phyloP scores from a whole-genome alignment of 2,888 invertebrate genomes.

The Idaea aversata region DNA sequence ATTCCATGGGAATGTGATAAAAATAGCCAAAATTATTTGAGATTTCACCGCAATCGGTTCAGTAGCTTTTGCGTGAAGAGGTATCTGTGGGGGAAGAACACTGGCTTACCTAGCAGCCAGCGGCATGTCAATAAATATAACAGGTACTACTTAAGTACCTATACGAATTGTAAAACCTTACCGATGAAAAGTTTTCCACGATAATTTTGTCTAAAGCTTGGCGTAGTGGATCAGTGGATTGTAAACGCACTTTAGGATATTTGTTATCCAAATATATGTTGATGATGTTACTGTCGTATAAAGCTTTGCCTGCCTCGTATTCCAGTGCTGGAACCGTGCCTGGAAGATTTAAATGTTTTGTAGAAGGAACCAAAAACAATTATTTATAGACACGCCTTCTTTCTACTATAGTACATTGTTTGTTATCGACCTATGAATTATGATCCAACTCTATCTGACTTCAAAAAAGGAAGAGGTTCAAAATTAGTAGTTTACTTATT shows the following conservation, averaged over 20 bases:
- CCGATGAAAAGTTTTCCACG: slow-evolving; percentile 82
- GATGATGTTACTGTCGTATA: slow-evolving; percentile 90
- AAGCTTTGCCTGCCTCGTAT: slow-evolving; percentile 82
- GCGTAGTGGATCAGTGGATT: slow-evolving; percentile 83
- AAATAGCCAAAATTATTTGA: too few relatives aligned
- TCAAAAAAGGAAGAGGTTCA: too few relatives aligned
- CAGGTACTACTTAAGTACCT: too few relatives aligned
- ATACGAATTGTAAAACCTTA: slow-evolving; percentile 32
- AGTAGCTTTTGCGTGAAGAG: too few relatives aligned
- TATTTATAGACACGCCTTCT: not conserved
- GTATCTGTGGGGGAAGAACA: too few relatives aligned
- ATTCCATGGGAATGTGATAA: too few relatives aligned
- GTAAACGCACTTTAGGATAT: slow-evolving; percentile 83
- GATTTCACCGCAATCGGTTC: too few relatives aligned
- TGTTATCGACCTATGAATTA: too few relatives aligned
- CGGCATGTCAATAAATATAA: not conserved
- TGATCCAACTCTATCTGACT: too few relatives aligned
- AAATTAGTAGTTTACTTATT: too few relatives aligned
- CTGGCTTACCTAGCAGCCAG: too few relatives aligned
- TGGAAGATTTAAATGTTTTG: slow-evolving; percentile 24
- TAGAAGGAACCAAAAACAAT: not conserved
- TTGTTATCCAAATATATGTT: slow-evolving; percentile 91
- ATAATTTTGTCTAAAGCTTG: slow-evolving; percentile 87
- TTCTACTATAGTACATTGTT: too few relatives aligned
- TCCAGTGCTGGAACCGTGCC: slow-evolving; percentile 90